A percentile compares a stretch with the other conserved stretches of the same genome.
These are phyloP conservation scores for Linnaemya vulpina DNA, from an alignment of 2,888 invertebrate species.

Conservation along the genomic window DNA sequence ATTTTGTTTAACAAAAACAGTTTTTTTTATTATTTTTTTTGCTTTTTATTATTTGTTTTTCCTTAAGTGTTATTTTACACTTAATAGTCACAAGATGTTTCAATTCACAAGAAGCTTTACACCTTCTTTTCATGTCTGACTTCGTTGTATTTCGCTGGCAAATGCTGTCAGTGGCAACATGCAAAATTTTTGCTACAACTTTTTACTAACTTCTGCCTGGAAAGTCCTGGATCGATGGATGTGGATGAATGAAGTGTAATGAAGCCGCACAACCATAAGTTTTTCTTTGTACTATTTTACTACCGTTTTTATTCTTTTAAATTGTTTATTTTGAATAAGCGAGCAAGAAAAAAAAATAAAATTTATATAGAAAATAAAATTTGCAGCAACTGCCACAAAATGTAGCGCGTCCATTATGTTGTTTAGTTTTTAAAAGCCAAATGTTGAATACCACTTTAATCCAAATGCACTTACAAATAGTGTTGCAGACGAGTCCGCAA, in stretches of 20 bases:
- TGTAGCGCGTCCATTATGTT: constrained; percentile 48
- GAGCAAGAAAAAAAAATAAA: neutral
- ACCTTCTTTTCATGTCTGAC: constrained; percentile 65
- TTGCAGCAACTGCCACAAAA: neutral
- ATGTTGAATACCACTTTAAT: constrained; percentile 34
- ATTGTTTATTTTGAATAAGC: constrained; percentile 35
- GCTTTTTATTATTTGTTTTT: constrained; percentile 6
- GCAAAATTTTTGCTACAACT: constrained; percentile 55
- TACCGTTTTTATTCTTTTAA: neutral
- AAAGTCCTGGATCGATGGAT: constrained; percentile 32
- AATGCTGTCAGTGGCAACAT: constrained; percentile 46
- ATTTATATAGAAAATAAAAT: neutral
- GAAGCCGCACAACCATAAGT: constrained; percentile 45
- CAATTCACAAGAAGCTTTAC: constrained; percentile 74
- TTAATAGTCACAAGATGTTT: constrained; percentile 77
- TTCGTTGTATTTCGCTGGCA: constrained; percentile 59
- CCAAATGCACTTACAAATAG: constrained; percentile 1
- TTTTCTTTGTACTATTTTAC: neutral
- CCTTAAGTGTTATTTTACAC: constrained; percentile 74
- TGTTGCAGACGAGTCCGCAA: neutral
- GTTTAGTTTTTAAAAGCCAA: constrained; percentile 53
- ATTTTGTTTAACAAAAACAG: constrained; percentile 38
- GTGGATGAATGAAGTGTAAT: constrained; percentile 41
- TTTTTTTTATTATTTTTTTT: too few species aligned
- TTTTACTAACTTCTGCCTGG: neutral